These are phyloP conservation scores for Microplitis deprimator DNA, from an alignment of 2,888 invertebrate genomes.

Conservation along the genomic window DNA sequence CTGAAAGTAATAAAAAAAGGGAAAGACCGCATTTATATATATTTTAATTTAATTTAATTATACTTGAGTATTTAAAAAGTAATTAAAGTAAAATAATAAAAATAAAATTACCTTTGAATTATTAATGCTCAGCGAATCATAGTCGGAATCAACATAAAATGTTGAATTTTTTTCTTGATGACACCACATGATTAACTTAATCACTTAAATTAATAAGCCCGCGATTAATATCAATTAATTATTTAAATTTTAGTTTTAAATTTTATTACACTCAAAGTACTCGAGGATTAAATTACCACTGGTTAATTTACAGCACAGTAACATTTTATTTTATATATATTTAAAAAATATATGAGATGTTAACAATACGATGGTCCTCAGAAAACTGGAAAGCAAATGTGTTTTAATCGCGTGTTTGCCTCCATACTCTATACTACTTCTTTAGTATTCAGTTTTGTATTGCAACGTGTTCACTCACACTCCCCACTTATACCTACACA, in stretches of 20 bases:
- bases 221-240: neutral
- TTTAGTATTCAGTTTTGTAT: neutral
- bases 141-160: conserved; percentile 62
- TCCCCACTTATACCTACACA: conserved; percentile 46
- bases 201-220: conserved; percentile 27
- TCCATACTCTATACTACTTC: conserved; percentile 36
- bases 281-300: neutral
- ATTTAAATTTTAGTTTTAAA: neutral
- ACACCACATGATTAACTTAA: conserved; percentile 57
- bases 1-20: neutral
- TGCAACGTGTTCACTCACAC: conserved; percentile 49
- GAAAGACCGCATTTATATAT: neutral
- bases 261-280: neutral
- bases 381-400: conserved; percentile 64
- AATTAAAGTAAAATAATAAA: conserved; percentile 4
- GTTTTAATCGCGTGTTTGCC: conserved; percentile 53
- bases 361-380: conserved; percentile 54
- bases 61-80: neutral
- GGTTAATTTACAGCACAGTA: neutral
- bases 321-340: neutral
- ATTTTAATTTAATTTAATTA: conserved; percentile 9
- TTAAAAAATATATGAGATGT: conserved; percentile 19
- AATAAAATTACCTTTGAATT: conserved; percentile 53
- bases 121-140: conserved; percentile 53
- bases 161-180: conserved; percentile 59